Conservation (phyloP, 1,140 invertebrate species). For the Nixonia krombeini region DNA sequence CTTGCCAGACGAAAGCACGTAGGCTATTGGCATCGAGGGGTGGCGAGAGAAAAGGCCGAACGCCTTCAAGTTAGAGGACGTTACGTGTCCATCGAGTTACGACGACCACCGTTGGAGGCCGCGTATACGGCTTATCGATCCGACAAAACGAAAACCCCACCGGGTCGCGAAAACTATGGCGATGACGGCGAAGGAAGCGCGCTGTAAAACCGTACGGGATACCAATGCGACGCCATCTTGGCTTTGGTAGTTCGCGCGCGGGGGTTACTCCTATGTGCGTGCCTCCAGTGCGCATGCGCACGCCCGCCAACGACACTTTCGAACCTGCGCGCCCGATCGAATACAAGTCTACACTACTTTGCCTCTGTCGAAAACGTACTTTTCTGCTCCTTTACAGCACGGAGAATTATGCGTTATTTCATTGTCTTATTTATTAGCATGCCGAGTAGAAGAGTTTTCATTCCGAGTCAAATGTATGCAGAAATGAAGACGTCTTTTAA, state of each 20-base stretch:
- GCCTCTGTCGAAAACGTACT: not conserved
- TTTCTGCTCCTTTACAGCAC: not conserved
- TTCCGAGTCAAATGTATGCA: too few species aligned
- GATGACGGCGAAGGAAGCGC: slow-evolving; percentile 2
- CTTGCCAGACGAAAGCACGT: slow-evolving; percentile 43
- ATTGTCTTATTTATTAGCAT: too few species aligned
- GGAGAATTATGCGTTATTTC: slow-evolving; percentile 11
- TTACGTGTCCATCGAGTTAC: slow-evolving; percentile 18
- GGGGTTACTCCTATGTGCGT: too few species aligned
- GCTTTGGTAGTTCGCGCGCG: not conserved
- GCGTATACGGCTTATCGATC: slow-evolving; percentile 48
- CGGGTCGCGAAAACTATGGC: slow-evolving; percentile 22
- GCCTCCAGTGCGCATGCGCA: too few species aligned
- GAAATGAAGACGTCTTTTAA: too few species aligned
- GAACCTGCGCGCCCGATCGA: slow-evolving; percentile 35
- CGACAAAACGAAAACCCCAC: slow-evolving; percentile 9
- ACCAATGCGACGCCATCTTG: not conserved
- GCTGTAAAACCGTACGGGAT: not conserved
- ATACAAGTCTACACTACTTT: slow-evolving; percentile 26
- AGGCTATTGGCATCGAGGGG: slow-evolving; percentile 50
- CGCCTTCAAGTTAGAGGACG: slow-evolving; percentile 11
- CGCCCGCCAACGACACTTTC: too few species aligned
- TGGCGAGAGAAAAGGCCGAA: not conserved
- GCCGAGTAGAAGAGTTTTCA: too few species aligned
- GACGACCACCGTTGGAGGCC: slow-evolving; percentile 32